These are phyloP conservation scores for Sebastes matsubarae DNA, from an alignment of 2,797 vertebrate genomes.

Conservation along the genomic window DNA sequence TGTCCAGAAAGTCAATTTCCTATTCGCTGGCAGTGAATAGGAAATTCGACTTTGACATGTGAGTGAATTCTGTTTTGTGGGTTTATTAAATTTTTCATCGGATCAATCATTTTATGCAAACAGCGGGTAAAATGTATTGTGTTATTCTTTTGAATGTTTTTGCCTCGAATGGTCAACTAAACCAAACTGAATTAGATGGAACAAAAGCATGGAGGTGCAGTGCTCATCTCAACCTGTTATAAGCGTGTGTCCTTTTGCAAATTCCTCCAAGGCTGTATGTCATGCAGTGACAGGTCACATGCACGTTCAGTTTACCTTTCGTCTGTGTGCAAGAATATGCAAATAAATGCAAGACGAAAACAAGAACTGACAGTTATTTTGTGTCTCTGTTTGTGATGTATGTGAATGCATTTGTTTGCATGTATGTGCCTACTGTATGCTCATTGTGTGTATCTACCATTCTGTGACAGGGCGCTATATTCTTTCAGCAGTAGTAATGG, in stretches of 20 bases:
- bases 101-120: slow-evolving; percentile 59
- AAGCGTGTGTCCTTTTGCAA: background rate
- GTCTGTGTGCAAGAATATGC: background rate
- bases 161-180: slow-evolving; percentile 5
- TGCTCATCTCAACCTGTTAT: slow-evolving; percentile 10
- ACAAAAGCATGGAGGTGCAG: background rate
- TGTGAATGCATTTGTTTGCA: slow-evolving; percentile 27
- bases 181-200: slow-evolving; percentile 25
- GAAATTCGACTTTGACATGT: slow-evolving; percentile 66
- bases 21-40: slow-evolving; percentile 38
- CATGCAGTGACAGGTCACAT: slow-evolving; percentile 1
- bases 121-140: slow-evolving; percentile 15
- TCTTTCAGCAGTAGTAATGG: slow-evolving; percentile 88
- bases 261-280: slow-evolving; percentile 6
- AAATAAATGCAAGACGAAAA: background rate
- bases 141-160: background rate
- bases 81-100: slow-evolving; percentile 59
- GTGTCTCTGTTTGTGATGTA: slow-evolving; percentile 11
- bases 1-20: slow-evolving; percentile 70
- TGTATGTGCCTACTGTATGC: slow-evolving; percentile 1
- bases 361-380: background rate
- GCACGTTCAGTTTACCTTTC: background rate
- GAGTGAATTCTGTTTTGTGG: slow-evolving; percentile 45
- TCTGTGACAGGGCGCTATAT: slow-evolving; percentile 59
- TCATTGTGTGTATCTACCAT: slow-evolving; percentile 43